phyloP scores from a whole-genome alignment of 1,140 invertebrate genomes.

The Apis laboriosa region DNA sequence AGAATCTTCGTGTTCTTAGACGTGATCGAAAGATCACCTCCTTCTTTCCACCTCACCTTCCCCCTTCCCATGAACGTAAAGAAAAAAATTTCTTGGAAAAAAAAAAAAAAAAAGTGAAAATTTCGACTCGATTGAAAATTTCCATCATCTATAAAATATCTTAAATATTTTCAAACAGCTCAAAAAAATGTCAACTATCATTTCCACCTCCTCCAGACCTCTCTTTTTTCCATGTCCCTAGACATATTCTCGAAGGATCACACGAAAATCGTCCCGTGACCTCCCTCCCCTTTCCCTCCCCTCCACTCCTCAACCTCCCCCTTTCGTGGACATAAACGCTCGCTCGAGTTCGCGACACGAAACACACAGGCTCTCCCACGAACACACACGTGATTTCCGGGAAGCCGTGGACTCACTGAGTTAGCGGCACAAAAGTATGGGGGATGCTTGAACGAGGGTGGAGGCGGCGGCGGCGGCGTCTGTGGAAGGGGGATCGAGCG shows the following conservation, averaged over 20 bases:
- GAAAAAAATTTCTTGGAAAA: too few relatives aligned
- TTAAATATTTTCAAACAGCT: too few relatives aligned
- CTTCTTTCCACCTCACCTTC: too few relatives aligned
- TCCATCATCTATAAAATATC: too few relatives aligned
- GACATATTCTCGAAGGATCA: not conserved
- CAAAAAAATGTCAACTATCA: too few relatives aligned
- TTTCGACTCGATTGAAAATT: too few relatives aligned
- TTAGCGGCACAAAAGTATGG: constrained; percentile 53
- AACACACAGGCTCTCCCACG: constrained; percentile 20
- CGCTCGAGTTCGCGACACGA: constrained; percentile 29
- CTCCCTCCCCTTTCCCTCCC: not conserved
- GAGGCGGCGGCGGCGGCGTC: not conserved
- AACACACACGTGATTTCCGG: constrained; percentile 35
- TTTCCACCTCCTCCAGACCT: not conserved
- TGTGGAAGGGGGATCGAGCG: not conserved
- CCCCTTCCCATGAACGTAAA: too few relatives aligned
- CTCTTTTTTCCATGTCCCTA: too few relatives aligned
- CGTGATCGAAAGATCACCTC: too few relatives aligned
- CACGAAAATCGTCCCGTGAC: not conserved
- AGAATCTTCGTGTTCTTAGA: too few relatives aligned
- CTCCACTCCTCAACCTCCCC: not conserved
- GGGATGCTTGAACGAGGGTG: constrained; percentile 46
- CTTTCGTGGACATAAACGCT: constrained; percentile 6
- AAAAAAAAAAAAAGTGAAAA: too few relatives aligned
- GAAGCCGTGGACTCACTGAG: constrained; percentile 50